Evolutionary conservation across 2,797 vertebrate species (phyloP), one percentile per base, ranked within the genome.

Genomic region (Chiloscyllium punctatum): DNA sequence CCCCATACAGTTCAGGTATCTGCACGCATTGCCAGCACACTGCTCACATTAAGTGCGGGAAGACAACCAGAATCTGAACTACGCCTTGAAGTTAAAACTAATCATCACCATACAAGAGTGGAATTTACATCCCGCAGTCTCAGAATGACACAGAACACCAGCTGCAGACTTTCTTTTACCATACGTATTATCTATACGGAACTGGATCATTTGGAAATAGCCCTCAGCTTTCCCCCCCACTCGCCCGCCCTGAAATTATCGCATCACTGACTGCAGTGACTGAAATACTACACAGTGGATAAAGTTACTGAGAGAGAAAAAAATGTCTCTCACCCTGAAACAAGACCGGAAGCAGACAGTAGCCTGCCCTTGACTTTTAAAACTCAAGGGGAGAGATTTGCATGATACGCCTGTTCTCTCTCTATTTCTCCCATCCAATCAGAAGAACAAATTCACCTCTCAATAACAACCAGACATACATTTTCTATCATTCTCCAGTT

Each of bases 281-380:
- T 25, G 62, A 92, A 92, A 92, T 92, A 69, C 62, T 92, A 92
- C 62, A 37, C 62, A 92, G 90, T 69, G 90, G 90, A 92, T 92
- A 68, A 92, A 42, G 90, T 92, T 92, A 92, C 90, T 91, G 6
- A 66, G 88, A 91, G 42, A 48, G 1, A 48, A 48, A 92, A 92
- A n/a, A n/a, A 13, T n/a, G 62, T 92, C 69, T 69, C n/a, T 69
- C n/a, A 92, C n/a, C 21, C 90, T 68, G 57, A 57, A 91, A 66
- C 2, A 91, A 62, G 53, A 66, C 53, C 30, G 62, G 7, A 92
- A 68, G 37, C 25, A 92, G 90, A 69, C 69, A 92, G 62, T n/a
- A 92, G 90, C 33, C 62, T 69, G 90, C 21, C 90, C 62, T 92
- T 68, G 90, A 92, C 90, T 92, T 92, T 91, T 42, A 92, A 92